Base-by-base conservation (phyloP, 23 tunicate genomes). In the Phallusia fumigata region DNA sequence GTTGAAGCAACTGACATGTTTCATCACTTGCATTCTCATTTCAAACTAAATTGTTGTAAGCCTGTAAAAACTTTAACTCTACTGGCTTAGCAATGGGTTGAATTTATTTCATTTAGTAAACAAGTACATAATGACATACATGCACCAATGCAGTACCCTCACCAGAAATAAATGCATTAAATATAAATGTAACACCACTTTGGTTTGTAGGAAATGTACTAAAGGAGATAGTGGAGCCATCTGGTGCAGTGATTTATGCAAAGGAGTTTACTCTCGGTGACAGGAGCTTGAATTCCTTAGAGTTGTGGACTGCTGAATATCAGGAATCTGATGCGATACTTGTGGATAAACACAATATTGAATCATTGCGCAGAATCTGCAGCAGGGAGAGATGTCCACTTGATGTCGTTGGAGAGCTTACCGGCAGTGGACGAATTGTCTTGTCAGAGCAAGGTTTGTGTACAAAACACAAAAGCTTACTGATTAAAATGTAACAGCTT, bases 221-320 rank as follows among this genome's bases (percentile, higher is more conserved):
- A 35, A 93, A 93, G 65, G 97, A 93, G 52, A 93, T 93, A 5
- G 93, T 93, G 5, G 93, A 93, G 19, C 97, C 97, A 0, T 86
- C 93, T 18, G 97, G 97, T 0, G 97, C 97, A 18, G 45, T 76
- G 13, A 88, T 93, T 21, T 75, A 79, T 82, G 24, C 84, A 11
- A 79, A 93, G 31, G 85, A 93, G 31, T 93, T 93, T 53, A 73
- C 89, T 0, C 81, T 79, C 10, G 97, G 97, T 34, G 97, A 93
- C 64, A 49, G 77, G 19, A 65, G 89, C 58, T 31, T 93, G 32
- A 76, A 65, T 36, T 77, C 97, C 0, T 86, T 89, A 18, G 97
- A 93, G 77, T 84, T 93, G 33, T 93, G 97, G 97, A 89, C 91
- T 12, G 97, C 97, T 6, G 97, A 93, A 64, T 93, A 93, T 49